These are phyloP conservation scores for Pardalotus punctatus DNA, from an alignment of 2,113 vertebrate species.

Conservation along the genomic window DNA sequence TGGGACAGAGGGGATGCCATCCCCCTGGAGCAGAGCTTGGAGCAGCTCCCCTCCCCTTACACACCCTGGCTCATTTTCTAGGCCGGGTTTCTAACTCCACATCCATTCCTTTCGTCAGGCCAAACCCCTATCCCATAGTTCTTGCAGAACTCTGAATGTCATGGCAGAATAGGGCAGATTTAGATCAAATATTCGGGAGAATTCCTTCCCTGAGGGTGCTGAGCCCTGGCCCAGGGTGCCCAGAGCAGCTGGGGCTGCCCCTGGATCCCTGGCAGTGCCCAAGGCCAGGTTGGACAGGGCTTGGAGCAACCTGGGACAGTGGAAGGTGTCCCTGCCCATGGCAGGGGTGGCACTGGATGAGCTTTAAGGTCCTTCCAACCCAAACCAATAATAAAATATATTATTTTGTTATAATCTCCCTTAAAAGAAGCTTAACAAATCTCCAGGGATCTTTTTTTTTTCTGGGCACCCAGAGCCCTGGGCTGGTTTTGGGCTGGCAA, in stretches of 20 bases:
- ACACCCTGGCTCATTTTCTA: not conserved
- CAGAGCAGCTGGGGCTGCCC: not conserved
- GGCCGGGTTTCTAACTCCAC: not conserved
- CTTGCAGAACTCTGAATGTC: not conserved
- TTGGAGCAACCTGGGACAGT: fast-evolving
- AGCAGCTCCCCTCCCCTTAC: not conserved
- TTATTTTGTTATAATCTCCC: not conserved
- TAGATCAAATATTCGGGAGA: not conserved
- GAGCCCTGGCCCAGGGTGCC: not conserved
- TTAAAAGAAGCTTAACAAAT: not conserved
- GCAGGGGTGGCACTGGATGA: too few relatives aligned
- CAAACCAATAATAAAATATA: not conserved
- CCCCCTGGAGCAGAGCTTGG: not conserved
- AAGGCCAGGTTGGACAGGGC: fast-evolving
- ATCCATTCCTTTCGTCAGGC: not conserved
- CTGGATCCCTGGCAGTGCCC: not conserved
- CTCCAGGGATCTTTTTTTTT: not conserved
- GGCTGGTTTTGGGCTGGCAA: not conserved
- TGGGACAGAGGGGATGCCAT: not conserved
- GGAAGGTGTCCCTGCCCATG: not conserved
- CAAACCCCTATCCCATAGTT: not conserved
- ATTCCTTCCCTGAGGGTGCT: not conserved
- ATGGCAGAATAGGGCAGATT: not conserved
- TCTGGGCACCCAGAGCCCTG: not conserved
- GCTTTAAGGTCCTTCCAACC: not conserved